A percentile compares a stretch with the other conserved stretches of the same genome.
phyloP scores from a whole-genome alignment of 2,113 vertebrate species.

The Melanerpes aurifrons region DNA sequence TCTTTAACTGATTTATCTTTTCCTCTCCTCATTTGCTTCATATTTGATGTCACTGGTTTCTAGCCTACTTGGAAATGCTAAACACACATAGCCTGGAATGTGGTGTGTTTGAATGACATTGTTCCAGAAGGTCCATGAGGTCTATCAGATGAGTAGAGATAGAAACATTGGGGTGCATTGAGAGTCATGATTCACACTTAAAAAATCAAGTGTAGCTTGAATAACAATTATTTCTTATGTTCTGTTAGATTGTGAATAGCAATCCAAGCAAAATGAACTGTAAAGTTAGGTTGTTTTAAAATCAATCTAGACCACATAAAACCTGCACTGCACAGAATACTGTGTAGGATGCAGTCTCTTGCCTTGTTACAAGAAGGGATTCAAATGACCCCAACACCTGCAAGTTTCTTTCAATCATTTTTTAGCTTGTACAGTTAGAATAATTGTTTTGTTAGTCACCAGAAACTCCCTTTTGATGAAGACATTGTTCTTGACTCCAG shows the following conservation, averaged over 20 bases:
- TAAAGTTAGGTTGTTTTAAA: background rate
- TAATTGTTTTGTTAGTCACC: background rate
- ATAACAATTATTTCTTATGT: background rate
- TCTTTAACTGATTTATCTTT: background rate
- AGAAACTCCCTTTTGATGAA: background rate
- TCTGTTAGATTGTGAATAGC: background rate
- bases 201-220: background rate
- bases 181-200: background rate
- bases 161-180: background rate
- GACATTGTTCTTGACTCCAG: background rate
- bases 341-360: background rate
- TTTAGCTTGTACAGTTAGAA: background rate
- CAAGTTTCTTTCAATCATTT: background rate
- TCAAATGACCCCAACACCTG: background rate
- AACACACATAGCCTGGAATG: background rate
- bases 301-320: background rate
- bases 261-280: background rate
- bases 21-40: background rate
- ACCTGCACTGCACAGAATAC: background rate
- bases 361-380: background rate
- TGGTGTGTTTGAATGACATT: background rate
- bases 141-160: background rate
- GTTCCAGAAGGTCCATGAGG: background rate
- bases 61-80: background rate
- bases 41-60: background rate